A percentile compares a stretch with the other conserved stretches of the same genome.
These are phyloP conservation scores for Anarrhichthys ocellatus DNA, from an alignment of 2,113 vertebrate species.

Conservation along the genomic window DNA sequence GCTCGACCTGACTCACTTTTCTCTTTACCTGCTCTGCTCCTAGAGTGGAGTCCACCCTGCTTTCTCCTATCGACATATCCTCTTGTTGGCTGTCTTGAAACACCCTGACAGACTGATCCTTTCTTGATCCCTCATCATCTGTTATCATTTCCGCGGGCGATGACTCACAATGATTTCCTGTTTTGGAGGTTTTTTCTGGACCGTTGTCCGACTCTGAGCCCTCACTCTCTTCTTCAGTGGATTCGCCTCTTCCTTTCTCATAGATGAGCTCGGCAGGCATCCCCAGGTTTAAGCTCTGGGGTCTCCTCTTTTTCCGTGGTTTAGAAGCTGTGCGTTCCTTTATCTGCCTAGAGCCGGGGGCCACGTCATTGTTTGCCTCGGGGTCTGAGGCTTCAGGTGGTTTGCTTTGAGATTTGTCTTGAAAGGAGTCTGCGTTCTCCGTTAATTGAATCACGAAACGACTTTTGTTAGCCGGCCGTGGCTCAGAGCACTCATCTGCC, in stretches of 20 bases:
- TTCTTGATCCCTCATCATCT: constrained; percentile 55
- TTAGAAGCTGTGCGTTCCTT: constrained; percentile 63
- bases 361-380: constrained; percentile 40
- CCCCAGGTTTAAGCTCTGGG: constrained; percentile 82
- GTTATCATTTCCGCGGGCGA: constrained; percentile 36
- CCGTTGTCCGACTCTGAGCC: constrained; percentile 71
- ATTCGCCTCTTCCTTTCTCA: constrained; percentile 68
- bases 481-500: constrained; percentile 55
- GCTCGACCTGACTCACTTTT: constrained; percentile 33
- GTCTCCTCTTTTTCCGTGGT: constrained; percentile 77
- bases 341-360: constrained; percentile 26
- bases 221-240: constrained; percentile 72
- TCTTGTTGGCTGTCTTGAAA: constrained; percentile 63
- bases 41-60: constrained; percentile 43
- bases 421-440: constrained; percentile 57
- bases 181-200: constrained; percentile 35
- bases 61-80: constrained; percentile 35
- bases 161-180: constrained; percentile 50
- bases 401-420: constrained; percentile 69
- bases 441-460: constrained; percentile 66
- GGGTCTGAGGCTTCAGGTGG: constrained; percentile 42
- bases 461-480: constrained; percentile 50
- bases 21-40: constrained; percentile 54
- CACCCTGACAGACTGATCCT: constrained; percentile 32
- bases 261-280: constrained; percentile 75